Base-by-base conservation (phyloP, 1,140 invertebrate species). In the Heliconius eleuchia region DNA sequence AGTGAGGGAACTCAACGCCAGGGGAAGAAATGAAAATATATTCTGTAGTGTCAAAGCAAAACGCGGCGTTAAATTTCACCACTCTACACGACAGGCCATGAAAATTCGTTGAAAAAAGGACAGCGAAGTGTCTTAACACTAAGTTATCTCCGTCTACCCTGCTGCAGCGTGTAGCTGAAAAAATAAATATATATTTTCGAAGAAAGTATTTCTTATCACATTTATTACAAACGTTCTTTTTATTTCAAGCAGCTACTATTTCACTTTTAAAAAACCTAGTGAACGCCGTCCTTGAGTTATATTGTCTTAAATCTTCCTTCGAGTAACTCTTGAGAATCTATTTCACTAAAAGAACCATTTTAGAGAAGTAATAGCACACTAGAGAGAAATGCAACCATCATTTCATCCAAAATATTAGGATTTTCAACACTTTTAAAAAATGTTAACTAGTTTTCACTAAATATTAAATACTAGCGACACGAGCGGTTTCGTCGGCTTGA, bases 291-390 rank as follows among this genome's bases (percentile, higher is more conserved):
- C 19, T 46, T 46, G 42, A 60, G 55, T 60, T 60, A 60, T 60
- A 60, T 60, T 60, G 55, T 60, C 55, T 60, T 60, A 60, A 60
- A 60, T 60, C 55, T 60, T 60, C 55, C 55, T 60, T 60, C 55
- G 55, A 60, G 55, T 60, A 60, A 60, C 55, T 60, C 55, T 60
- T 60, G 55, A 60, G n/a, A 60, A 60, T 60, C 55, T 60, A 60
- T 60, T 60, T 60, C 55, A 60, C 55, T 60, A 60, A 60, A 60
- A 60, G 55, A 60, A 60, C 55, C 55, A 60, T 60, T 60, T 60
- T 46, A 46, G 42, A 4, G 42, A 46, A 46, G 42, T 16, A 60
- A 60, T 23, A 23, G 55, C 19, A 2, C 55, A 9, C 55, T 60
- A 60, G 42, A 46, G 42, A 46, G 42, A 46, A 46, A n/a, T 60